phyloP scores from a whole-genome alignment of 2,113 vertebrate species.

The Mobula birostris region DNA sequence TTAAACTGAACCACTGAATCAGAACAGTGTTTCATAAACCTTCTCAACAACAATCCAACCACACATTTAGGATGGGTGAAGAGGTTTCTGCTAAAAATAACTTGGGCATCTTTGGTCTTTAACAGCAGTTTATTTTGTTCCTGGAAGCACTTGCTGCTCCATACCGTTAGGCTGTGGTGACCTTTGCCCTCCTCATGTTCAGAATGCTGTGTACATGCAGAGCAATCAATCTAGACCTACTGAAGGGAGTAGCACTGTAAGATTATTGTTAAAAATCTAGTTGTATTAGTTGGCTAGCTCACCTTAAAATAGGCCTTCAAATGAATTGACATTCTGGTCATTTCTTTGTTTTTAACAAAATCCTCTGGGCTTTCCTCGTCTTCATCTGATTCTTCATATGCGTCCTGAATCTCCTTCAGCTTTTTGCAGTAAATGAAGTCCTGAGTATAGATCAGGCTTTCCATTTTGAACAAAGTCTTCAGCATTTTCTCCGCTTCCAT shows the following conservation, averaged over 20 bases:
- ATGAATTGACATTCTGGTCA: neutral
- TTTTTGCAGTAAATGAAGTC: slow-evolving; percentile 22
- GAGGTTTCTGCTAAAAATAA: neutral
- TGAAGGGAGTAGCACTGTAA: neutral
- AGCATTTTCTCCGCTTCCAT: neutral
- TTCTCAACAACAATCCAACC: neutral
- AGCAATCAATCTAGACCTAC: neutral
- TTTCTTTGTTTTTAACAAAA: neutral
- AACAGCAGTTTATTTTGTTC: neutral
- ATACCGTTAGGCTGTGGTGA: neutral
- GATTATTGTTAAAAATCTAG: neutral
- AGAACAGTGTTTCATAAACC: neutral
- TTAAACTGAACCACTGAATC: too few species aligned
- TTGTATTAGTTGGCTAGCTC: neutral
- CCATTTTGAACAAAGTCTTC: slow-evolving; percentile 35
- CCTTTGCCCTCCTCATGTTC: too few species aligned
- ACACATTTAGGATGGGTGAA: neutral
- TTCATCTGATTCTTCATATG: neutral
- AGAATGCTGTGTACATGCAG: too few species aligned
- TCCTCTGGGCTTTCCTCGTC: too few species aligned
- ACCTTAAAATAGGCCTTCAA: slow-evolving; percentile 23
- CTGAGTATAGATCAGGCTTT: slow-evolving; percentile 34
- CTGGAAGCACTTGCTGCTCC: neutral
- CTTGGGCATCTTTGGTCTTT: neutral
- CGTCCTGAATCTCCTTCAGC: neutral